Base-by-base conservation (phyloP, 2,113 vertebrate genomes). In the Bos javanicus region DNA sequence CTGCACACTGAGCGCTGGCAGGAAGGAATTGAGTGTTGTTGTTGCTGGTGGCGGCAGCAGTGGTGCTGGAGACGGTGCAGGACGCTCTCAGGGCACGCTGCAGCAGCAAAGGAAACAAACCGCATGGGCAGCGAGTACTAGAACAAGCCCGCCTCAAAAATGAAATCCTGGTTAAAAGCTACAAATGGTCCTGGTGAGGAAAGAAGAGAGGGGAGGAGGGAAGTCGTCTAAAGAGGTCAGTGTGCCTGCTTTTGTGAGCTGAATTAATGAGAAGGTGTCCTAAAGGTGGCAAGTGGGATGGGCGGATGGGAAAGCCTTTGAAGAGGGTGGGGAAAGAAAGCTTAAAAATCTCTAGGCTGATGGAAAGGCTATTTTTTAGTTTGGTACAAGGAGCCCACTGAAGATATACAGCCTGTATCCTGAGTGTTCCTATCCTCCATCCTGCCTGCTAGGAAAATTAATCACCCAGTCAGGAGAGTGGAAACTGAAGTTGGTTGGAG, bases 1-100 rank as follows among this genome's bases (percentile, higher is more conserved):
- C 33, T 54, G 7, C 13, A 2, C 13, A 1, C 28, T 1, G 7
- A 62, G 28, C 2, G 1, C 71, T 25, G 33, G 25, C 26, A 7
- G 30, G 6, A 16, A 28, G 67, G 60, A 26, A 13, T 28, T 0
- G 0, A 7, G 14, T 5, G 36, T 76, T 8, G 17, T 2, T 50
- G 30, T 39, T 0, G 0, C 57, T 36, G 3, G 2, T 1, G 13
- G 74, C 11, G 57, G 74, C 30, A 23, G 56, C 4, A 2, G 6
- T 1, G 11, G 52, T 33, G 52, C 43, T 28, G 25, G 82, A 19
- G 46, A 30, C 1, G 4, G 6, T n/a, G 3, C 48, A 19, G 62
- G 57, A 33, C 2, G 14, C 36, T 1, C 59, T 52, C 13, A 8
- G 74, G 36, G 30, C 64, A 87, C 33, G 15, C 25, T 9, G 17